Evolutionary conservation across 2,888 invertebrate species (phyloP), one percentile per base, ranked within the genome.

Genomic region (Carabus problematicus): DNA sequence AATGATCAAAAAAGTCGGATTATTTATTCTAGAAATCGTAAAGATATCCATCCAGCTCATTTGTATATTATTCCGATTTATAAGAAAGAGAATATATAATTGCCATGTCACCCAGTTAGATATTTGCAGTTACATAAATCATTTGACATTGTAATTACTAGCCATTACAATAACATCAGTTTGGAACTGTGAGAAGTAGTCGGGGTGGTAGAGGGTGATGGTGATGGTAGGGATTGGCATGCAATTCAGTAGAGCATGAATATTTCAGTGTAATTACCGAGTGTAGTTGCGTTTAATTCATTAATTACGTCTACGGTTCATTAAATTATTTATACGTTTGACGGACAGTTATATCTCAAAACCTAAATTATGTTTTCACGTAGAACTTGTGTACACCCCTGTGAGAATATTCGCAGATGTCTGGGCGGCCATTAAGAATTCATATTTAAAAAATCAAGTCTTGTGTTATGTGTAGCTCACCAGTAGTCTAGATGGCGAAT

Each of bases 131-230:
- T 29, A 29, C 29, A 29, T 29, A 29, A 60, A 54, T 42, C 54
- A 63, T 41, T 56, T 64, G 64, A 64, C 64, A 64, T 16, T 8
- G 64, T 64, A 64, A 64, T 64, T 64, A 64, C 64, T 56, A 64
- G 14, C 64, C 64, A 64, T 64, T 64, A 64, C 64, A 56, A 64
- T 55, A 54, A 64, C 56, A 56, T 64, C 45, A 29, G 29, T 29
- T 29, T 29, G 29, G 29, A 6, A 6, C 29, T 29, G 29, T 29
- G 29, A 6, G 29, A 29, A 6, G 29, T 29, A 6, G 64, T 29
- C 18, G 43, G 45, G 29, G 29, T 29, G 29, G 64, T 29, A 19
- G 43, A 43, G 14, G 56, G 45, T 45, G 12, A 55, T 55, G 64
- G 56, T 56, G 45, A 4, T 55, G 55, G 64, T 55, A 55, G 56